Evolutionary conservation across 2,797 vertebrate genomes (phyloP).

Genomic region (Psittacula derbiana): DNA sequence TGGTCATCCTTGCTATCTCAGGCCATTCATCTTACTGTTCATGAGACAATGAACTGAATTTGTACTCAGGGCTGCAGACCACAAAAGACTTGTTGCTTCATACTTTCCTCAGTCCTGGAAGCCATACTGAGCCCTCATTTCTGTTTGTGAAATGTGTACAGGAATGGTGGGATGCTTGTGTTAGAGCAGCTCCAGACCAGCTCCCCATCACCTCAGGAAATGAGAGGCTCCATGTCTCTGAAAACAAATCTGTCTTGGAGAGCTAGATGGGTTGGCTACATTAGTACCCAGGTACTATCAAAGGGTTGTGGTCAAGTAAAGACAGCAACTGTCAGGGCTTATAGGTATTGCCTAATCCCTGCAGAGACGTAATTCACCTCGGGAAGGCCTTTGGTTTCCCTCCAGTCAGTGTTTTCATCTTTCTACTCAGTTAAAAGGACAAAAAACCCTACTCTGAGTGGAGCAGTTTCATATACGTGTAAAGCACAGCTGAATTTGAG

Average conservation of each 20-base stretch:
- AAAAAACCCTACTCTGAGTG: background rate
- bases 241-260: background rate
- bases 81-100: background rate
- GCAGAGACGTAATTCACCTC: background rate
- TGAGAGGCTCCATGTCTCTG: background rate
- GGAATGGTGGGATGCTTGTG: background rate
- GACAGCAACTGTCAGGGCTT: background rate
- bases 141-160: background rate
- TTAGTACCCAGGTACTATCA: background rate
- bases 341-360: background rate
- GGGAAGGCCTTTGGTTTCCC: background rate
- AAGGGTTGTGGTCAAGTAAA: background rate
- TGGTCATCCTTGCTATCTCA: background rate
- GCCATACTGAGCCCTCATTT: background rate
- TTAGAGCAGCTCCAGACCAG: background rate
- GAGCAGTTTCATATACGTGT: background rate
- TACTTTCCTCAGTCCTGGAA: background rate
- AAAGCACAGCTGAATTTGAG: background rate
- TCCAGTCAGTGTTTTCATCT: background rate
- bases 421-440: background rate
- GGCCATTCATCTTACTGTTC: background rate
- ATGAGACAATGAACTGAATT: background rate
- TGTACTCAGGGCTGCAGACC: background rate
- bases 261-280: background rate
- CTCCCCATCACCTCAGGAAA: background rate